Percentiles rank a stretch among this genome's conserved stretches.
phyloP scores from a whole-genome alignment of 2,113 vertebrate genomes.

The Empidonax alnorum region DNA sequence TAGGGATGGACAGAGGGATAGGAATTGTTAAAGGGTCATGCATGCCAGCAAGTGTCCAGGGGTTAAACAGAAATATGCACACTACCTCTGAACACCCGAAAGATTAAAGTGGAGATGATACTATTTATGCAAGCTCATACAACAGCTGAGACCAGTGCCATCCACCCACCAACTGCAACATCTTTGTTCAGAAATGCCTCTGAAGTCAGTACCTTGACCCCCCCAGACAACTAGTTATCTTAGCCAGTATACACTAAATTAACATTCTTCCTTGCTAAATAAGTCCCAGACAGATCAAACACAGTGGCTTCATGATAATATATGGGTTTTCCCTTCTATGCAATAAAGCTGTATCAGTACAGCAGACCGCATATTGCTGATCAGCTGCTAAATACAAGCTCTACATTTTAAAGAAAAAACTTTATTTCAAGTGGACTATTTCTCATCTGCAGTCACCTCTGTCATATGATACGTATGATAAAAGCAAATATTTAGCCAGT shows the following conservation, averaged over 20 bases:
- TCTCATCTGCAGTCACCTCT: background rate
- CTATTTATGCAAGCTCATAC: conserved; percentile 84
- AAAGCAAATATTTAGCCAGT: background rate
- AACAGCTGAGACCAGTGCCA: conserved; percentile 82
- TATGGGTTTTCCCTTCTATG: background rate
- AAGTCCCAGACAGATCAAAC: conserved; percentile 32
- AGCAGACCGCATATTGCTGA: background rate
- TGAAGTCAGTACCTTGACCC: conserved; percentile 85
- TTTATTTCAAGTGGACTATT: background rate
- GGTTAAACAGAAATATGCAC: conserved; percentile 81
- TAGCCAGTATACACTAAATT: conserved; percentile 72
- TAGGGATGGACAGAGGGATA: conserved; percentile 67
- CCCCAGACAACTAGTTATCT: conserved; percentile 77
- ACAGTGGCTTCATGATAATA: background rate
- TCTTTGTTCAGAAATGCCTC: conserved; percentile 84
- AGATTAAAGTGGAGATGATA: conserved; percentile 84
- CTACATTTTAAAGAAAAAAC: background rate
- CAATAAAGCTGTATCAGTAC: background rate
- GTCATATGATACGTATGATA: background rate
- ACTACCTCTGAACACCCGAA: conserved; percentile 81
- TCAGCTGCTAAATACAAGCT: background rate
- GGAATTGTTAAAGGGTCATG: conserved; percentile 74
- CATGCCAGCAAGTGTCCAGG: conserved; percentile 77
- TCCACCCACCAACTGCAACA: conserved; percentile 82
- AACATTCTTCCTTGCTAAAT: conserved; percentile 67